Conservation (phyloP, 2,797 vertebrate genomes). For the Ara ararauna region DNA sequence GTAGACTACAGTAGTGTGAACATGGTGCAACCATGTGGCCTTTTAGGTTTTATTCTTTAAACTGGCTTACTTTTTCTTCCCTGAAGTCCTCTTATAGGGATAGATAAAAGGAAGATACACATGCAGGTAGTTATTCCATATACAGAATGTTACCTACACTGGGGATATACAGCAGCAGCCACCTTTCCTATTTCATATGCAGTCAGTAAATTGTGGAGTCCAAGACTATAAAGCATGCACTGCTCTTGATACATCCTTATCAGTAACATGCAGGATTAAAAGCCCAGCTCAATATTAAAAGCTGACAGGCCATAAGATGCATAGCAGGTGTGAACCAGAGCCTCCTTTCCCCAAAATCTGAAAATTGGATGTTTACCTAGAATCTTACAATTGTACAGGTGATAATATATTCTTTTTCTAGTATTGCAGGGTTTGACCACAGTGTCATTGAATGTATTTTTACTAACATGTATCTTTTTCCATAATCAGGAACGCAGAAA, state of each 20-base stretch:
- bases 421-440: neutral
- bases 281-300: neutral
- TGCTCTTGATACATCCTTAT: neutral
- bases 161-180: neutral
- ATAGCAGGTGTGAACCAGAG: neutral
- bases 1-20: neutral
- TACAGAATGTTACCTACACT: neutral
- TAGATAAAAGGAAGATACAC: neutral
- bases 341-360: neutral
- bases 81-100: neutral
- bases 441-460: neutral
- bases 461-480: neutral
- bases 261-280: neutral
- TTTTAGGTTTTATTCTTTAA: neutral
- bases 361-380: neutral
- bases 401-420: neutral
- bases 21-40: rapidly evolving
- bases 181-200: neutral
- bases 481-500: neutral
- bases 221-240: neutral
- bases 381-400: neutral
- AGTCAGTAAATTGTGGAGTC: neutral
- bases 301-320: neutral
- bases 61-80: neutral
- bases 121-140: neutral